Evolutionary conservation across 2,888 invertebrate species (phyloP).

Genomic region (Metacarcinus magister): DNA sequence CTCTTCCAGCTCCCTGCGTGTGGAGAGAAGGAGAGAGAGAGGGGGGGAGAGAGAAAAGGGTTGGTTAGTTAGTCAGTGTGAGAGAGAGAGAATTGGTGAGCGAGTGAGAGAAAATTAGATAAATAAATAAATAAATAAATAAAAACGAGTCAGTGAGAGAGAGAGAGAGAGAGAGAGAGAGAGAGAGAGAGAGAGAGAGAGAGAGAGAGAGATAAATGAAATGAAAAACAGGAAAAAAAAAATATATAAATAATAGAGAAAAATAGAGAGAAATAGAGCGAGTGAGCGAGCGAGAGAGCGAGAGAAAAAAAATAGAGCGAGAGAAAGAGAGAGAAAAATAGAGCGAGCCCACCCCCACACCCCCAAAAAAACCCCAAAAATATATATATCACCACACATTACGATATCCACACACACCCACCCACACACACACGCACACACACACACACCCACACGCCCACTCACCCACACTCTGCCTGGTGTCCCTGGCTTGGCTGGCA

Average conservation of each 20-base stretch:
- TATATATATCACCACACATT: not conserved
- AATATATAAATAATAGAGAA: no score
- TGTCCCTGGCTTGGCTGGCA: conserved; percentile 71
- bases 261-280: no score
- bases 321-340: no score
- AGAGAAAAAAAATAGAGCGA: no score
- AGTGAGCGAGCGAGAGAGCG: no score
- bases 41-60: not conserved
- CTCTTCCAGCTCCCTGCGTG: conserved; percentile 78
- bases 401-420: not conserved
- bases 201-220: no score
- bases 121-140: no score
- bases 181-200: not conserved
- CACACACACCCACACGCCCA: not conserved
- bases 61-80: no score
- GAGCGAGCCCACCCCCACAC: not conserved
- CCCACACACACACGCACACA: not conserved
- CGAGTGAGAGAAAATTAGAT: no score
- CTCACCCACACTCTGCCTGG: conserved; percentile 73
- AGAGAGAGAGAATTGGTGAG: not conserved
- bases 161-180: conserved; percentile 5
- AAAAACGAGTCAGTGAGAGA: not conserved
- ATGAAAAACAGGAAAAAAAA: no score
- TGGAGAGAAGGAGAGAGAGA: not conserved
- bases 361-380: not conserved